Evolutionary conservation across 2,797 vertebrate genomes (phyloP).

Genomic region (Myotis daubentonii): DNA sequence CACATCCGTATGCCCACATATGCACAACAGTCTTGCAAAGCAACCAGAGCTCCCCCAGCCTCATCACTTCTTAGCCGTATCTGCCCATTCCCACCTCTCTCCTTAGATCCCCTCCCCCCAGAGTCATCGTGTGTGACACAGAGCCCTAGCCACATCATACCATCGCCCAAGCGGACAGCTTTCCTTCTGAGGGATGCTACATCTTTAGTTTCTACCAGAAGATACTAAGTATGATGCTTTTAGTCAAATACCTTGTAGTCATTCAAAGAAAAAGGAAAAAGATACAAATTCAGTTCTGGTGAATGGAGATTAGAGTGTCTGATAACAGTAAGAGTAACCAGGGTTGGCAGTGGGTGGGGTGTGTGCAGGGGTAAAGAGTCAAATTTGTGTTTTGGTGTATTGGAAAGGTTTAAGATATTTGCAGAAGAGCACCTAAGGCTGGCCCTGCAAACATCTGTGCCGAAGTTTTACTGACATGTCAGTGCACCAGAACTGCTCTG

Average conservation of each 20-base stretch:
- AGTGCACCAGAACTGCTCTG: background rate
- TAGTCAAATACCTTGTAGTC: background rate
- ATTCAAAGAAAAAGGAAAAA: background rate
- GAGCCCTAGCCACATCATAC: background rate
- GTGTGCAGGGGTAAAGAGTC: background rate
- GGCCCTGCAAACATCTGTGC: background rate
- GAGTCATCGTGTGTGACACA: too few species aligned
- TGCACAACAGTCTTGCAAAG: background rate
- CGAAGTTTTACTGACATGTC: background rate
- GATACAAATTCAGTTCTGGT: background rate
- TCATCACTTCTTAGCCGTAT: background rate
- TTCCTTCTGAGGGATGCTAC: background rate
- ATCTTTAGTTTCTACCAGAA: background rate
- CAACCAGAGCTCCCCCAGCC: background rate
- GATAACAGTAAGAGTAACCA: background rate
- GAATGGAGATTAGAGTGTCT: background rate
- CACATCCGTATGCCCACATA: rapidly evolving
- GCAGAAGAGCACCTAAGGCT: background rate
- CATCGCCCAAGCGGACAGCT: background rate
- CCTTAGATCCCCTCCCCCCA: rapidly evolving
- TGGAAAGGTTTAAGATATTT: background rate
- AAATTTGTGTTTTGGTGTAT: background rate
- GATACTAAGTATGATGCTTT: background rate
- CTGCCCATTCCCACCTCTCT: too few species aligned
- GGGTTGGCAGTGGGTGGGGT: background rate